A percentile compares a stretch with the other conserved stretches of the same genome.
These are phyloP conservation scores for Epizoanthus stellaris DNA, from an alignment of 92 coral and sea anemone species.

Conservation along the genomic window DNA sequence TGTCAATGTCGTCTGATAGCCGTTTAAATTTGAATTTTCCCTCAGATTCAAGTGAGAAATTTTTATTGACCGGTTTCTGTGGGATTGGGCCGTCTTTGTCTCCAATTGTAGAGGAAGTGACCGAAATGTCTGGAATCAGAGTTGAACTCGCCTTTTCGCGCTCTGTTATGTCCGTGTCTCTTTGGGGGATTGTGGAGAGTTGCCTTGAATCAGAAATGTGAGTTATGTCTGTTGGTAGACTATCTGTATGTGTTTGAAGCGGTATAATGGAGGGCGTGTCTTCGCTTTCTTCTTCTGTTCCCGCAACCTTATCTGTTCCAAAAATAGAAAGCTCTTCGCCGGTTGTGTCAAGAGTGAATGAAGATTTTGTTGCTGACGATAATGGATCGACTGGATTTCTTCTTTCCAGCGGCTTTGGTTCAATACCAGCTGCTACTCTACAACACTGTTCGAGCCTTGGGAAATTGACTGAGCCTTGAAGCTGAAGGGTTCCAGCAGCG, in stretches of 20 bases:
- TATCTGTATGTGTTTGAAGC: background rate
- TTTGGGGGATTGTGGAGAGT: background rate
- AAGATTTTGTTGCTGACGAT: background rate
- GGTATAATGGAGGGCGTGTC: background rate
- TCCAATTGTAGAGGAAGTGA: background rate
- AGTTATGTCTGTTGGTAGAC: background rate
- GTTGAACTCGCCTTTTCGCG: background rate
- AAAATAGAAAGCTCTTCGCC: background rate
- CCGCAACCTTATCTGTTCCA: background rate
- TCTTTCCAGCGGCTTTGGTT: background rate
- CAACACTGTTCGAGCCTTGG: background rate
- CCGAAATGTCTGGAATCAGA: background rate
- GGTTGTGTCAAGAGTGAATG: background rate
- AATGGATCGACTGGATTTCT: background rate
- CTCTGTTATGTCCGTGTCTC: background rate
- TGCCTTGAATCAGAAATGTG: conserved; percentile 1
- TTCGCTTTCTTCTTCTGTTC: background rate
- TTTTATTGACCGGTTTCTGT: background rate
- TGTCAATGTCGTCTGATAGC: background rate
- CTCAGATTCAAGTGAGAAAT: background rate
- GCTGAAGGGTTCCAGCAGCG: background rate
- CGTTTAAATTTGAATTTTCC: background rate
- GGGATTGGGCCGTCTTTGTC: background rate
- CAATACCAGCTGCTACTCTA: background rate
- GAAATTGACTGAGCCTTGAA: background rate